Evolutionary conservation across 1,140 invertebrate species (phyloP).

Genomic region (Microplitis mediator): DNA sequence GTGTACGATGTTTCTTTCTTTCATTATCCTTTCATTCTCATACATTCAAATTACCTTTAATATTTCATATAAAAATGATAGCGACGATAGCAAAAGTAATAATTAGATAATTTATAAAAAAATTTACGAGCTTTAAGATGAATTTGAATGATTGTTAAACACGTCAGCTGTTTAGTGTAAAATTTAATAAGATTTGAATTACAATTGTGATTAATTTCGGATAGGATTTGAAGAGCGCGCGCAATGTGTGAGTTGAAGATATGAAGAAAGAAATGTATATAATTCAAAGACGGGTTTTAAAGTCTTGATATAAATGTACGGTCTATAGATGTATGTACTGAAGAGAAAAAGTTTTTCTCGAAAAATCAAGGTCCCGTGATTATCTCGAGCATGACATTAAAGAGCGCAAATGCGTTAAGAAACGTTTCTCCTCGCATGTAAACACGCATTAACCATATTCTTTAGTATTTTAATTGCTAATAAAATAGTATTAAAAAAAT

Average conservation of each 20-base stretch:
- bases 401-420: slow-evolving; percentile 8
- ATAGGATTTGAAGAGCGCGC: too few species aligned
- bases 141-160: too few species aligned
- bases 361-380: slow-evolving; percentile 8
- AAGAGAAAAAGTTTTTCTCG: slow-evolving; percentile 18
- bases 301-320: neutral
- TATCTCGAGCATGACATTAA: slow-evolving; percentile 22
- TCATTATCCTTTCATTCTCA: neutral
- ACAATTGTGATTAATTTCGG: too few species aligned
- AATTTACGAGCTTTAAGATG: too few species aligned
- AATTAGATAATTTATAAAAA: too few species aligned
- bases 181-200: too few species aligned
- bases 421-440: slow-evolving; percentile 22
- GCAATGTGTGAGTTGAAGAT: too few species aligned
- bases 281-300: neutral
- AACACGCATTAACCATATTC: too few species aligned
- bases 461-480: neutral
- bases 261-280: too few species aligned
- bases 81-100: too few species aligned
- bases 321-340: neutral
- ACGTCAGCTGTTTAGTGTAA: too few species aligned
- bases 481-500: slow-evolving; percentile 3
- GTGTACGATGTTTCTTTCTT: neutral
- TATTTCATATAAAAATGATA: neutral
- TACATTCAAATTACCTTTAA: neutral